These are phyloP conservation scores for Anguilla japonica DNA, from an alignment of 2,113 vertebrate species.

Conservation along the genomic window DNA sequence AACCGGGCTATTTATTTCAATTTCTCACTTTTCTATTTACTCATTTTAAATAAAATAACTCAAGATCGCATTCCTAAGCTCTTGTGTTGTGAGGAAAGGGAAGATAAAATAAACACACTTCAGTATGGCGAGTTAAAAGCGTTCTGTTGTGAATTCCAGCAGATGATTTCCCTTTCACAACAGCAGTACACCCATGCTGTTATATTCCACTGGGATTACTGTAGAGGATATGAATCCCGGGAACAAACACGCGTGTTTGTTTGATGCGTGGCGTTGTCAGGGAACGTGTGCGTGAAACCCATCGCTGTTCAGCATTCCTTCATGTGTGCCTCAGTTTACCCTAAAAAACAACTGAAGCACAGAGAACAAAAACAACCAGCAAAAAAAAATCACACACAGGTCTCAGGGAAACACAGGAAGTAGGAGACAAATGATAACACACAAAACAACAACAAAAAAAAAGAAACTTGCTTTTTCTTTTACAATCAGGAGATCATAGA, in stretches of 20 bases:
- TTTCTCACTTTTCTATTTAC: no score
- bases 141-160: neutral
- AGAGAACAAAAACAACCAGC: neutral
- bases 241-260: neutral
- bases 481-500: conserved; percentile 42
- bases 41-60: no score
- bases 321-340: neutral
- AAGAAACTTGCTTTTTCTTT: neutral
- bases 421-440: neutral
- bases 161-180: neutral
- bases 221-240: neutral
- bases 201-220: neutral
- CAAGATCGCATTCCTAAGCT: no score
- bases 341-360: neutral
- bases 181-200: no score
- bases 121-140: neutral
- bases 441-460: neutral
- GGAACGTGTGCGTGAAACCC: neutral
- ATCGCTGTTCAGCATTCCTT: neutral
- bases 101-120: no score
- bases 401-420: neutral
- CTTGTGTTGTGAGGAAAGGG: no score
- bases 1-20: no score
- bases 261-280: neutral
- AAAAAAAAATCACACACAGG: neutral